Evolutionary conservation across 2,113 vertebrate species (phyloP).

Genomic region (Melanerpes formicivorus): DNA sequence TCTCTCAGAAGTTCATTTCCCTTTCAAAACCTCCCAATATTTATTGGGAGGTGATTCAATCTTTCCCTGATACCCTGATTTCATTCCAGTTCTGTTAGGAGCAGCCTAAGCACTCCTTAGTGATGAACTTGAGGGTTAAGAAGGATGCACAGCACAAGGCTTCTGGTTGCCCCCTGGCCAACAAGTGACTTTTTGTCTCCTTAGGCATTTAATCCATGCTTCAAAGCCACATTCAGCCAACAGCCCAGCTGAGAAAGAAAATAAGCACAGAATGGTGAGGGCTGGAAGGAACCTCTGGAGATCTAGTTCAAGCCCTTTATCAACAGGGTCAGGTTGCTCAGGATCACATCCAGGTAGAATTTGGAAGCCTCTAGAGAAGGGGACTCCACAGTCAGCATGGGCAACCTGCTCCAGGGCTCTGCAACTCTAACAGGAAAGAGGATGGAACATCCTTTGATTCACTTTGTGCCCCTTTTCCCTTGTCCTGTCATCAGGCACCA

Average conservation of each 20-base stretch:
- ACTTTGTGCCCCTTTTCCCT: too few species aligned
- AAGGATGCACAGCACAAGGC: neutral
- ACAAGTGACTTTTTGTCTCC: neutral
- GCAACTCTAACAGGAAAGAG: too few species aligned
- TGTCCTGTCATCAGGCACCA: too few species aligned
- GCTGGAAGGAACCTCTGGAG: too few species aligned
- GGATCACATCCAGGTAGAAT: too few species aligned
- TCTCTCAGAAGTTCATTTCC: neutral
- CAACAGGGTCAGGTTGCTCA: too few species aligned
- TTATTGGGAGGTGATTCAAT: conserved; percentile 18
- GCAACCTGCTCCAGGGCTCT: too few species aligned
- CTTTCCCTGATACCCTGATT: neutral
- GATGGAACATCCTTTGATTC: too few species aligned
- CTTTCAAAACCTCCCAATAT: neutral
- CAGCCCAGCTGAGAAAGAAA: neutral
- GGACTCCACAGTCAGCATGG: too few species aligned
- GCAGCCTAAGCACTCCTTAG: neutral
- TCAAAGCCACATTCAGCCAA: neutral
- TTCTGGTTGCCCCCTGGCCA: neutral
- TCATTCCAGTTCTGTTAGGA: neutral
- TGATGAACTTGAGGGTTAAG: neutral
- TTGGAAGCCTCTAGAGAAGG: too few species aligned
- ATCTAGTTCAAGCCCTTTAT: too few species aligned
- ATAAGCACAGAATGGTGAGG: neutral
- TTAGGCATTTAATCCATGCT: neutral